Conservation (phyloP, 2,797 vertebrate genomes). For the Myoxocephalus aenaeus region DNA sequence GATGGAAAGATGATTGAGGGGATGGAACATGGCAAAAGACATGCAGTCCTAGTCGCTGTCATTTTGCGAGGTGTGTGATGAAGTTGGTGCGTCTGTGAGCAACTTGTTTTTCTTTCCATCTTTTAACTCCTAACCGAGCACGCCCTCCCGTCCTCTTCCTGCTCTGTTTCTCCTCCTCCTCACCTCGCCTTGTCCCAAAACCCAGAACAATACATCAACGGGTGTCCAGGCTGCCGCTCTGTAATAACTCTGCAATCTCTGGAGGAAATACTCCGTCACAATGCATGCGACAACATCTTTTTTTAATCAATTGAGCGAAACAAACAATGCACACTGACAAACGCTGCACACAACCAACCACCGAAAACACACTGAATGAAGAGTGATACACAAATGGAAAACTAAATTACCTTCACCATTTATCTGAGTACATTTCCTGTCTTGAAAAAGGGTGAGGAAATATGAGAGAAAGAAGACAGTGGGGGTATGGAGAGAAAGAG, state of each 20-base stretch:
- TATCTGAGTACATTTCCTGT: conserved; percentile 85
- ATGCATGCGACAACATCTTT: conserved; percentile 87
- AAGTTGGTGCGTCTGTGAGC: conserved; percentile 65
- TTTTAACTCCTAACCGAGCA: conserved; percentile 73
- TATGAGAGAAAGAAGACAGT: conserved; percentile 34
- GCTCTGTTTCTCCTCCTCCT: conserved; percentile 42
- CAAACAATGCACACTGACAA: conserved; percentile 76
- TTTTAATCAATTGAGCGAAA: conserved; percentile 82
- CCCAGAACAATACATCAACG: conserved; percentile 85
- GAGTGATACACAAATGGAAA: conserved; percentile 85
- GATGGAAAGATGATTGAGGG: conserved; percentile 79
- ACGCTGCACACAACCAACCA: conserved; percentile 69
- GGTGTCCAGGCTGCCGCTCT: conserved; percentile 75
- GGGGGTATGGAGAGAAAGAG: conserved; percentile 13
- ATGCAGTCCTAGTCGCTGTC: conserved; percentile 65
- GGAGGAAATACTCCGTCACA: conserved; percentile 91
- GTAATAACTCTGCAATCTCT: conserved; percentile 90
- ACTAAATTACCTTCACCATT: conserved; percentile 88
- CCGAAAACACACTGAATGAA: conserved; percentile 69
- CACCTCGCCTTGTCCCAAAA: conserved; percentile 78
- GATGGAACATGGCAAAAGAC: conserved; percentile 71
- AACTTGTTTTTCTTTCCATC: conserved; percentile 71
- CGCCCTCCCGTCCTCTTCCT: conserved; percentile 54
- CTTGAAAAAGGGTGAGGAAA: conserved; percentile 28
- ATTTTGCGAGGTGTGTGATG: conserved; percentile 74